Percentiles rank a stretch among this genome's conserved stretches.
Conservation (phyloP, 2,113 vertebrate genomes). For the Actenoides hombroni region DNA sequence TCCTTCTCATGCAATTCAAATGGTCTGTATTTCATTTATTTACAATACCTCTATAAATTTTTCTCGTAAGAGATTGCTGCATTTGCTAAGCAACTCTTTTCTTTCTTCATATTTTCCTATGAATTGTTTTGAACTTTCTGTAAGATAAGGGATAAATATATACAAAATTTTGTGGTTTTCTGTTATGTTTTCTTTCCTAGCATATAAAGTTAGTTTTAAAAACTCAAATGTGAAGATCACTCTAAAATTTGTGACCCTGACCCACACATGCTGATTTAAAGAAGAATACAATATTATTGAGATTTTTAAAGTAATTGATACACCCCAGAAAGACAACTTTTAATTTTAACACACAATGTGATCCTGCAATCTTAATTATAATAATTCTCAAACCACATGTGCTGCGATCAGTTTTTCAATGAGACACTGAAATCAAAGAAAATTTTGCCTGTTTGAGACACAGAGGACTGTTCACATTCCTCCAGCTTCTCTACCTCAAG, state of each 20-base stretch:
- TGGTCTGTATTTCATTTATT: neutral
- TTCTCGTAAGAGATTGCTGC: neutral
- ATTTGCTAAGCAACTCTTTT: neutral
- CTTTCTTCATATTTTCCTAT: neutral
- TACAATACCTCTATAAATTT: neutral
- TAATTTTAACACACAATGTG: neutral
- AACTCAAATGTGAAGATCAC: neutral
- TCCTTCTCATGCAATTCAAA: conserved; percentile 1
- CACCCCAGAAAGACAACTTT: neutral
- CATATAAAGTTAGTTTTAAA: neutral
- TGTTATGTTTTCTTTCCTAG: neutral
- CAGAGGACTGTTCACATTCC: neutral
- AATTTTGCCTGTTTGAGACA: neutral
- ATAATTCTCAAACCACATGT: accelerated
- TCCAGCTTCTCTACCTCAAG: neutral
- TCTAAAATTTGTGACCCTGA: neutral
- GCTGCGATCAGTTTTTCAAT: neutral
- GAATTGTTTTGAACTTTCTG: neutral
- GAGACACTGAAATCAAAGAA: neutral
- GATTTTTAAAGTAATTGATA: neutral
- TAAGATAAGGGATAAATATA: neutral
- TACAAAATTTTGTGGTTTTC: neutral
- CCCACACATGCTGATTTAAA: neutral
- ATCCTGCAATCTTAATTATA: neutral
- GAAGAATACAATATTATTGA: neutral